Evolutionary conservation across 2,888 invertebrate genomes (phyloP).

Genomic region (Ophraella communa): DNA sequence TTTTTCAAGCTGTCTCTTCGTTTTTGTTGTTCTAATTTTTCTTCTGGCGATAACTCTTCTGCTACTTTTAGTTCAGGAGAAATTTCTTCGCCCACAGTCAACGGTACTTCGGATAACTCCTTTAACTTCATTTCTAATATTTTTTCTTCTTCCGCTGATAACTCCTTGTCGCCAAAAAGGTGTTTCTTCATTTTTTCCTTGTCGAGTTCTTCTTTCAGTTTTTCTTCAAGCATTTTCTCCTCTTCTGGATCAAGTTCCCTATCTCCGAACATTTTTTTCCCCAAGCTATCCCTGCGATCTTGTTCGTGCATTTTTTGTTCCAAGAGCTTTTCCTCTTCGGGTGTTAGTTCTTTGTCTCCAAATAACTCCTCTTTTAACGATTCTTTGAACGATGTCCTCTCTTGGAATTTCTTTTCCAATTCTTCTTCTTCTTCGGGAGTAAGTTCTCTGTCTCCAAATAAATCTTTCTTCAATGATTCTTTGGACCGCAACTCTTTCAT

Average conservation of each 20-base stretch:
- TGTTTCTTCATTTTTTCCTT: background rate
- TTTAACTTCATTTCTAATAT: background rate
- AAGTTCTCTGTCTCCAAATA: background rate
- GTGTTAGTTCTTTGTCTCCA: conserved; percentile 6
- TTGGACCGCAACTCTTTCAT: background rate
- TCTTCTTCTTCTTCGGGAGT: background rate
- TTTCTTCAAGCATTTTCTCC: background rate
- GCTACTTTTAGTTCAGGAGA: too few relatives aligned
- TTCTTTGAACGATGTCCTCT: background rate
- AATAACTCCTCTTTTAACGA: background rate
- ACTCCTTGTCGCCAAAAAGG: background rate
- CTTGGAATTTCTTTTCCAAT: background rate
- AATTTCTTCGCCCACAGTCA: too few relatives aligned
- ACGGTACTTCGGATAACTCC: too few relatives aligned
- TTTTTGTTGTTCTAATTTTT: background rate
- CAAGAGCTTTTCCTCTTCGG: background rate
- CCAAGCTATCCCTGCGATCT: background rate
- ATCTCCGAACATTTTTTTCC: background rate
- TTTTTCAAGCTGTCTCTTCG: too few relatives aligned
- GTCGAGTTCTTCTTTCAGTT: background rate
- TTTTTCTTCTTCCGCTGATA: background rate
- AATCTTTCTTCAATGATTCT: background rate
- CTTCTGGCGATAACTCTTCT: background rate
- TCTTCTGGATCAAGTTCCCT: background rate
- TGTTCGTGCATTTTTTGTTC: background rate